Evolutionary conservation across 1,140 invertebrate species (phyloP).

Genomic region (Pseudomyrmex cubaensis): DNA sequence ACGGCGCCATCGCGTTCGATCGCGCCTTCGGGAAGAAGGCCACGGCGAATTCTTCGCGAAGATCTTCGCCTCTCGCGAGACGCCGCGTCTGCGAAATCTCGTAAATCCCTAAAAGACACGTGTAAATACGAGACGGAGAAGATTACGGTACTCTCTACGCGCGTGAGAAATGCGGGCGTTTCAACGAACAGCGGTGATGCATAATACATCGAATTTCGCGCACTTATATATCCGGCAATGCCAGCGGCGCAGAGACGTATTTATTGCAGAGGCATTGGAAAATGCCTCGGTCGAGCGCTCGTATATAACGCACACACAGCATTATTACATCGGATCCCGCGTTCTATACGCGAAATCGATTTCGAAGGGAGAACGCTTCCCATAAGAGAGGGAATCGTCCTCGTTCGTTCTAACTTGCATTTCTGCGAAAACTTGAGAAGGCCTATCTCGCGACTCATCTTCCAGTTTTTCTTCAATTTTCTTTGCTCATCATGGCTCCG

Average conservation of each 20-base stretch:
- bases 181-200: conserved; percentile 42
- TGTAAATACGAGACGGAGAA: conserved; percentile 65
- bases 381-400: not conserved
- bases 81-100: conserved; percentile 55
- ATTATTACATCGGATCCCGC: conserved; percentile 57
- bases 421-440: not conserved
- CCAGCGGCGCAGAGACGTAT: conserved; percentile 26
- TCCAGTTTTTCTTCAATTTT: conserved; percentile 63
- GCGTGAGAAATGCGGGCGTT: conserved; percentile 38
- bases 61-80: conserved; percentile 28
- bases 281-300: conserved; percentile 27
- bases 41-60: conserved; percentile 14
- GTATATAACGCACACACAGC: conserved; percentile 29
- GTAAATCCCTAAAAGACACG: conserved; percentile 49
- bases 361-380: conserved; percentile 29
- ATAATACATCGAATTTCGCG: conserved; percentile 58
- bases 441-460: not conserved
- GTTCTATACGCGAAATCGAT: conserved; percentile 64
- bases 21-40: not conserved
- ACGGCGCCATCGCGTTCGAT: conserved; percentile 5
- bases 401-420: conserved; percentile 15
- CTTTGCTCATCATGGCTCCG: conserved; percentile 45
- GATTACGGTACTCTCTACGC: conserved; percentile 48
- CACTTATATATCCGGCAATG: conserved; percentile 13
- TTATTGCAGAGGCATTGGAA: conserved; percentile 52